These are phyloP conservation scores for Gymnosoma rotundatum DNA, from an alignment of 2,888 invertebrate species.

Conservation along the genomic window DNA sequence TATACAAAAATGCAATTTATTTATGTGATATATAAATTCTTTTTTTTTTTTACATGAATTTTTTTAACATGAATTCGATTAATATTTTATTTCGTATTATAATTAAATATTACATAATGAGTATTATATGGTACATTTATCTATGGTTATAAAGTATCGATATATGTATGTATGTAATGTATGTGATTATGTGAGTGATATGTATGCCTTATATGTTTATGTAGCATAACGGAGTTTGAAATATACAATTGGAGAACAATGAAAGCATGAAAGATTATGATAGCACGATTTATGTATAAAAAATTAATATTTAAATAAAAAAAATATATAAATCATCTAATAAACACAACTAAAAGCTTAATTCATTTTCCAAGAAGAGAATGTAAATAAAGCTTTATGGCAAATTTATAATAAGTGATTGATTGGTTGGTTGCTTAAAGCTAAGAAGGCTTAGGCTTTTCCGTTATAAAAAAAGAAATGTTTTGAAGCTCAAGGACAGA, in stretches of 20 bases:
- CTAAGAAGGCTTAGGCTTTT: conserved; percentile 66
- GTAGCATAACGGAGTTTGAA: conserved; percentile 72
- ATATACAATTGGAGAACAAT: conserved; percentile 78
- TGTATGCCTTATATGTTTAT: conserved; percentile 53
- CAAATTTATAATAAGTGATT: conserved; percentile 73
- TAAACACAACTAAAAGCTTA: conserved; percentile 69
- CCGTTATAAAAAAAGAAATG: not conserved
- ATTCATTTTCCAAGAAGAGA: conserved; percentile 16
- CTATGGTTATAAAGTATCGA: conserved; percentile 46
- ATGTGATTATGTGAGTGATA: conserved; percentile 22
- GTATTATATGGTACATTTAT: conserved; percentile 66
- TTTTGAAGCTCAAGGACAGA: conserved; percentile 36
- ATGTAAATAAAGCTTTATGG: conserved; percentile 75
- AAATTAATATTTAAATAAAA: conserved; percentile 64
- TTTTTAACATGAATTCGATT: conserved; percentile 61
- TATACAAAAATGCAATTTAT: conserved; percentile 81
- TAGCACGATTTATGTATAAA: conserved; percentile 45
- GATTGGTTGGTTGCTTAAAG: conserved; percentile 42
- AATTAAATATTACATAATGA: conserved; percentile 60
- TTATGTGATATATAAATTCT: conserved; percentile 74
- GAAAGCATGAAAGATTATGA: conserved; percentile 76
- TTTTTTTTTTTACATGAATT: conserved; percentile 72
- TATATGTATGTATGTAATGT: conserved; percentile 63
- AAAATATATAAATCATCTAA: conserved; percentile 52
- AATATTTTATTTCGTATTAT: conserved; percentile 24